Evolutionary conservation across 2,888 invertebrate genomes (phyloP).

Genomic region (Trilocha varians): DNA sequence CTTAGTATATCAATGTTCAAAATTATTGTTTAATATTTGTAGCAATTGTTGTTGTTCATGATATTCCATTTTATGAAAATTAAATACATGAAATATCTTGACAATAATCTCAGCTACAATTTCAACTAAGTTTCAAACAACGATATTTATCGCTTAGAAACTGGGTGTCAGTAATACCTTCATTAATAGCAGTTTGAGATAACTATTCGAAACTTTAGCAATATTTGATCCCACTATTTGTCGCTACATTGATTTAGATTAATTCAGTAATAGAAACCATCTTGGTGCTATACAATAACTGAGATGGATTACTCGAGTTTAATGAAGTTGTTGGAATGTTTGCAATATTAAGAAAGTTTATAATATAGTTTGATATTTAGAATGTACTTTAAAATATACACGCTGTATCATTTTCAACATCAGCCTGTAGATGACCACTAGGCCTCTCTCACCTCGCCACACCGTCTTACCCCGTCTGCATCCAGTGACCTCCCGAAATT

Average conservation of each 20-base stretch:
- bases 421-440: no score
- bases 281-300: background rate
- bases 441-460: no score
- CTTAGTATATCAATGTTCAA: no score
- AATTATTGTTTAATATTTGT: no score
- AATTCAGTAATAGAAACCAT: conserved; percentile 30
- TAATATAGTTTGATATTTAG: no score
- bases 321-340: background rate
- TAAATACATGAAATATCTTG: conserved; percentile 7
- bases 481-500: no score
- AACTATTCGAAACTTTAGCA: conserved; percentile 36
- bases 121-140: conserved; percentile 20
- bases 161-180: conserved; percentile 46
- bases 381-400: no score
- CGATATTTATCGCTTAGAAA: conserved; percentile 42
- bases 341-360: background rate
- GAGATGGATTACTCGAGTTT: conserved; percentile 7
- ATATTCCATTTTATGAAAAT: no score
- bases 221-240: conserved; percentile 48
- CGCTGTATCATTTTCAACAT: no score
- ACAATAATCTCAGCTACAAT: background rate
- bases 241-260: conserved; percentile 43
- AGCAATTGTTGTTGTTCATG: no score
- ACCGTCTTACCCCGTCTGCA: no score
- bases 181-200: conserved; percentile 47